Evolutionary conservation across 2,797 vertebrate genomes (phyloP).

Genomic region (Hozukius guyotensis): DNA sequence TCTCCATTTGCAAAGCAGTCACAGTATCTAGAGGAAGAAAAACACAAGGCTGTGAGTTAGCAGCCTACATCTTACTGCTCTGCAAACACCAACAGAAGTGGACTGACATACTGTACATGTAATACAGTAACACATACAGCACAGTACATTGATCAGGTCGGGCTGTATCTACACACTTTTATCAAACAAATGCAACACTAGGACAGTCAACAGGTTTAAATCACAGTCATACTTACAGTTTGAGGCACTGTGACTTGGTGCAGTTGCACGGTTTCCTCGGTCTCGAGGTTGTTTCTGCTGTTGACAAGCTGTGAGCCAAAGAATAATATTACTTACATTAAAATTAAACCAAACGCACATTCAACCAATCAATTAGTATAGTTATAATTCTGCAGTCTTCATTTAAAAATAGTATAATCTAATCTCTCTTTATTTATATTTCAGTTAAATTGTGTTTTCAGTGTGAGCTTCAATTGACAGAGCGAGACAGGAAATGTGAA

Average conservation of each 20-base stretch:
- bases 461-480: neutral
- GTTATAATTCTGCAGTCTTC: neutral
- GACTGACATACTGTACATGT: neutral
- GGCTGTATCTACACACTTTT: neutral
- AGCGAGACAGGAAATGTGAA: neutral
- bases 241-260: conserved; percentile 98
- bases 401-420: neutral
- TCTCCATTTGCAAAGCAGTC: conserved; percentile 99
- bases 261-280: conserved; percentile 98
- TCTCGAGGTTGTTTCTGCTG: conserved; percentile 89
- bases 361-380: neutral
- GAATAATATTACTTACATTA: neutral
- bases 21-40: conserved; percentile 87
- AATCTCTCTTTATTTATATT: neutral
- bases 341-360: neutral
- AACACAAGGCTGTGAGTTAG: neutral
- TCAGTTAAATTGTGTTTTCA: neutral
- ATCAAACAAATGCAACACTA: neutral
- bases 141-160: neutral
- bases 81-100: neutral
- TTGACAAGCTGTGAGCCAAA: conserved; percentile 69
- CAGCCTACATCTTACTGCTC: neutral
- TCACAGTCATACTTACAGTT: conserved; percentile 88
- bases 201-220: neutral
- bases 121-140: neutral